Evolutionary conservation across 2,888 invertebrate genomes (phyloP), one percentile per base, ranked within the genome.

Genomic region (Ptychoptera contaminata): DNA sequence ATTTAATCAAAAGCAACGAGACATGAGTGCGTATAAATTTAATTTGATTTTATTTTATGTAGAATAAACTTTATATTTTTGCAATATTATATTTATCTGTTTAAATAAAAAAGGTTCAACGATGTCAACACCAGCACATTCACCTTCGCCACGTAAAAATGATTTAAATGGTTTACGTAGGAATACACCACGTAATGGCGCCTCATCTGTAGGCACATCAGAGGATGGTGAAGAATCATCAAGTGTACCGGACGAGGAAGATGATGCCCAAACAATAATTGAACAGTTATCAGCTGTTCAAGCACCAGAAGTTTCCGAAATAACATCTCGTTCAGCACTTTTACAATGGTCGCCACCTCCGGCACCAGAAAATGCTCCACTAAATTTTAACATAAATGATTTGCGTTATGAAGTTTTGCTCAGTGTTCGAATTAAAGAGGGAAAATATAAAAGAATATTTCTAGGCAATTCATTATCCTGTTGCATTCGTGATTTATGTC

Each of bases 371-470:
- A 61, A 62, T 35, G 52, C 16, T 36, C 47, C 58, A 34, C 53
- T 63, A 5, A 23, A 23, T 23, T 23, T 23, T 23, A 61, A 63
- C 40, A 54, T 55, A 42, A 55, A 55, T 5, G 61, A 62, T 41
- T 68, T 87, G 51, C 76, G 78, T 34, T 90, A 87, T 64, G 86
- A 88, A 60, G 78, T 90, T 49, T 70, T 85, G 50, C 72, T 90
- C 50, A 82, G 81, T 55, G 88, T 82, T 58, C 76, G 77, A 54
- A 76, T 74, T 47, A 75, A 83, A 57, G 83, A 86, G 53, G 83
- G 82, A 59, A 79, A 85, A 58, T 88, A 85, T 67, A 85, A 85
- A 68, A 79, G 81, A 49, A 82, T 88, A 51, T 87, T 86, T 62
- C 81, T 77, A 53, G 86, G 87, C 40, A 69, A 75, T 51, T 80